Evolutionary conservation across 2,888 invertebrate species (phyloP), one percentile per base, ranked within the genome.

Genomic region (Aethes cnicana): DNA sequence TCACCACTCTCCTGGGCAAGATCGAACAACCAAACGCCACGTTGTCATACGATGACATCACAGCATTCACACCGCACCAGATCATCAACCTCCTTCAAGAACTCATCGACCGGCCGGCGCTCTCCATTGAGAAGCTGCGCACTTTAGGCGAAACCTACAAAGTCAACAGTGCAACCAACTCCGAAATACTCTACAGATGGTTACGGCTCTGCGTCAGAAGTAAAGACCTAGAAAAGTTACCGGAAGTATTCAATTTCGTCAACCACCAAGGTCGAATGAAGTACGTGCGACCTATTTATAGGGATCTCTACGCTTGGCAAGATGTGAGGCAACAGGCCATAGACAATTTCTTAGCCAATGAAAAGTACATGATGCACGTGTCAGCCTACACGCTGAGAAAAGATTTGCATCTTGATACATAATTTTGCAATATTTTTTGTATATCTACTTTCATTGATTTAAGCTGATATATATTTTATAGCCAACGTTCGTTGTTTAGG

Each of bases 191-290:
- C 62, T 93, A 86, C 80, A 93, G 95, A 41, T 96, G 97, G 94
- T 77, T 96, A 36, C 91, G 96, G 50, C 77, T 97, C 52, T 93
- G 95, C 58, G 85, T 97, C n/a, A 93, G 92, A 71, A 93, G 94
- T 7, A 91, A 91, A 47, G 94, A 96, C 90, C 81, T 91, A 17
- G 86, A 91, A 0, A 93, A 92, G 66, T 82, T 98, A 23, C 82
- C 90, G 1, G 90, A 92, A 9, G 94, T 94, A 1, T 85, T 98
- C 47, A 76, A 92, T 12, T 97, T 98, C 88, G 92, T 96, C 5
- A 96, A 95, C 61, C 91, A 92, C 11, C 94, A 96, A 70, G 98
- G 98, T 23, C 92, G 98, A 47, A 96, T 98, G 95, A 98, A 98
- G 79, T 98, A 93, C 82, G 94, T 96, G 1, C 91, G 96, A 21